Conservation (phyloP, 2,797 vertebrate genomes). For the Gymnodraco acuticeps region DNA sequence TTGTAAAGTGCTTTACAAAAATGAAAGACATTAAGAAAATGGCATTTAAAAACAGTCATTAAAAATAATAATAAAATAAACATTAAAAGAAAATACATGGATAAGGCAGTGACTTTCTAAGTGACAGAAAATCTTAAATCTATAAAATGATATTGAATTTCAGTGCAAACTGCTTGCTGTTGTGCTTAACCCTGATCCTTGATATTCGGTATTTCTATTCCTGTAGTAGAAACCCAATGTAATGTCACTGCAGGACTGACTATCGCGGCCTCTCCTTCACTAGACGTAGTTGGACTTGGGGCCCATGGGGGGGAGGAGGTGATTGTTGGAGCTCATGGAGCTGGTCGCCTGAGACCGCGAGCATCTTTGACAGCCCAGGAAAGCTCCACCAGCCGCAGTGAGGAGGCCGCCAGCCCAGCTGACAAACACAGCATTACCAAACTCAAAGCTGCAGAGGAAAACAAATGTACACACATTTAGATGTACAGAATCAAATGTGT, state of each 20-base stretch:
- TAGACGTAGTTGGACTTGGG: conserved; percentile 89
- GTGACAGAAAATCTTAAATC: too few relatives aligned
- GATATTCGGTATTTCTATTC: conserved; percentile 18
- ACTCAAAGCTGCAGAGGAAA: conserved; percentile 84
- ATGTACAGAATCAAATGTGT: not conserved
- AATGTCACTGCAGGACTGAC: not conserved
- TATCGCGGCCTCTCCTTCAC: conserved; percentile 56
- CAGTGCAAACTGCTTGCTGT: too few relatives aligned
- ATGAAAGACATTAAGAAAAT: too few relatives aligned
- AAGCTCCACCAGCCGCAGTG: conserved; percentile 86
- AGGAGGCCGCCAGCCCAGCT: conserved; percentile 91
- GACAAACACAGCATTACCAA: conserved; percentile 91
- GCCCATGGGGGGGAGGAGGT: conserved; percentile 60
- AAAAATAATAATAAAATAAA: too few relatives aligned
- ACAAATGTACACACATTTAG: not conserved
- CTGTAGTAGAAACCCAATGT: conserved; percentile 1
- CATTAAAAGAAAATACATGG: too few relatives aligned
- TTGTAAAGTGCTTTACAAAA: too few relatives aligned
- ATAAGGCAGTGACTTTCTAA: too few relatives aligned
- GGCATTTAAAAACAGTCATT: too few relatives aligned
- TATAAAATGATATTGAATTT: too few relatives aligned
- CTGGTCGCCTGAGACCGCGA: conserved; percentile 33
- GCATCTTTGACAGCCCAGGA: conserved; percentile 88
- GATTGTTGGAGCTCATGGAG: conserved; percentile 42
- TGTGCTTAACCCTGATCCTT: not conserved